These are phyloP conservation scores for Liasis olivaceus DNA, from an alignment of 2,797 vertebrate species.

Conservation along the genomic window DNA sequence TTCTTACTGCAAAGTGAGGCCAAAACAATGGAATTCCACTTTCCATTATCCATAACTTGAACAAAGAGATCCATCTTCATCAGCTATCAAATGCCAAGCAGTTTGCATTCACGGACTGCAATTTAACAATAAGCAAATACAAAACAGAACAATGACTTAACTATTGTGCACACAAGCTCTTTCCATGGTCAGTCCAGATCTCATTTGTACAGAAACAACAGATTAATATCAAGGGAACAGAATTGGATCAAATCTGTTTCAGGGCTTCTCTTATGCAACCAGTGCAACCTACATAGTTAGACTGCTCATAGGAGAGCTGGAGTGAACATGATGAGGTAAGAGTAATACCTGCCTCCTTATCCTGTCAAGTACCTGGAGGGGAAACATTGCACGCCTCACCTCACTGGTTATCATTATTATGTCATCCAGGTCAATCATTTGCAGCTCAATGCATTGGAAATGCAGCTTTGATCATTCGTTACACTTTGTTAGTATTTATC, in stretches of 20 bases:
- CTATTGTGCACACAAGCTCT: neutral
- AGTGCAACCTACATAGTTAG: constrained; percentile 26
- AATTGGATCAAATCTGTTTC: constrained; percentile 43
- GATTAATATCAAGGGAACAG: constrained; percentile 49
- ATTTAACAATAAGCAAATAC: constrained; percentile 13
- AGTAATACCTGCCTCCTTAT: constrained; percentile 58
- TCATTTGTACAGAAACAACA: constrained; percentile 32
- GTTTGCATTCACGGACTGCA: neutral
- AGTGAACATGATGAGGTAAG: constrained; percentile 63
- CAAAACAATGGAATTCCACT: neutral
- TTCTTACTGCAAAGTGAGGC: neutral
- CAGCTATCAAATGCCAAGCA: neutral
- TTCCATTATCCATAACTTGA: neutral
- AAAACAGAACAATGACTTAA: neutral
- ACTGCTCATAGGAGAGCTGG: constrained; percentile 27
- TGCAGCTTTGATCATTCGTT: constrained; percentile 80
- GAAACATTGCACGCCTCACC: constrained; percentile 62
- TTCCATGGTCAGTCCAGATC: constrained; percentile 32
- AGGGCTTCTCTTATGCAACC: constrained; percentile 38
- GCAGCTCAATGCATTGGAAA: constrained; percentile 71
- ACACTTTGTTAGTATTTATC: constrained; percentile 82
- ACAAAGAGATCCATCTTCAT: neutral
- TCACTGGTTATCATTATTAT: constrained; percentile 78
- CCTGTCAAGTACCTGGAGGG: constrained; percentile 68
- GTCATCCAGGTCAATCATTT: constrained; percentile 78